These are phyloP conservation scores for Sphaerophoria rueppellii DNA, from an alignment of 2,888 invertebrate species.

Conservation along the genomic window DNA sequence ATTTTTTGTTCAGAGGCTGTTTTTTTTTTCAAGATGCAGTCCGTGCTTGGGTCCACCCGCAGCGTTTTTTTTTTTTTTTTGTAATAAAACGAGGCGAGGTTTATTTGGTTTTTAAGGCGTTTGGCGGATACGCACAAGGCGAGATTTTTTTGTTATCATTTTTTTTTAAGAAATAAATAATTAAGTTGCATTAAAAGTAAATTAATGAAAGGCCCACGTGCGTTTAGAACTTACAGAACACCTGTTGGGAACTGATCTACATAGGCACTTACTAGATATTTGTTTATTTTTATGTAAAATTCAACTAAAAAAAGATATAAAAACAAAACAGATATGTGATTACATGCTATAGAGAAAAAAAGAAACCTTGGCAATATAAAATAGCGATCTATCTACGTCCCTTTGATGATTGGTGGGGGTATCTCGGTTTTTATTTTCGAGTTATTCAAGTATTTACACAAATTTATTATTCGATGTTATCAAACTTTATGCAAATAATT, in stretches of 20 bases:
- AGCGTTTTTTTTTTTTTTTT: slow-evolving; percentile 9
- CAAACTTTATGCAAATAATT: too few relatives aligned
- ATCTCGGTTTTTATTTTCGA: too few relatives aligned
- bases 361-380: too few relatives aligned
- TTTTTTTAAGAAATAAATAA: not conserved
- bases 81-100: slow-evolving; percentile 23
- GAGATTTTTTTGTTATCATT: slow-evolving; percentile 25
- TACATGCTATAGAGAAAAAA: too few relatives aligned
- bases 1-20: slow-evolving; percentile 8
- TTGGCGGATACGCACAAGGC: slow-evolving; percentile 67
- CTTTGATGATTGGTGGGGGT: too few relatives aligned
- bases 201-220: slow-evolving; percentile 55
- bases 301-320: not conserved
- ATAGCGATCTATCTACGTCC: too few relatives aligned
- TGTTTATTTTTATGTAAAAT: not conserved
- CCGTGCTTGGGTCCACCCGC: slow-evolving; percentile 32
- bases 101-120: slow-evolving; percentile 23
- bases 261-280: slow-evolving; percentile 3
- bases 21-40: slow-evolving; percentile 8
- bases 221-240: not conserved
- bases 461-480: too few relatives aligned
- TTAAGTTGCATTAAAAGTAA: slow-evolving; percentile 27
- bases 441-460: too few relatives aligned
- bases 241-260: slow-evolving; percentile 35
- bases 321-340: too few relatives aligned